Percentiles rank a stretch among this genome's conserved stretches.
phyloP scores from a whole-genome alignment of 2,113 vertebrate species.

The Scatophagus argus region DNA sequence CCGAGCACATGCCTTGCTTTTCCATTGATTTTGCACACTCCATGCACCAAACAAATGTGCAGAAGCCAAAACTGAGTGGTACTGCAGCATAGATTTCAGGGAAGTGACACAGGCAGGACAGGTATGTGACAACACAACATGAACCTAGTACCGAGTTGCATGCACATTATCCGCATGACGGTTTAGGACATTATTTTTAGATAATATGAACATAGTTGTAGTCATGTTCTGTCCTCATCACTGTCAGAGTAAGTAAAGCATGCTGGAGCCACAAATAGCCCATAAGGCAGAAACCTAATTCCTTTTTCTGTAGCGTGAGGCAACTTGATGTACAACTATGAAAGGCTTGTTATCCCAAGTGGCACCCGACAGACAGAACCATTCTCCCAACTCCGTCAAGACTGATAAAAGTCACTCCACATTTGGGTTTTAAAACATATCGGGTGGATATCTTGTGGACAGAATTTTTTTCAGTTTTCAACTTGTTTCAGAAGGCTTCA shows the following conservation, averaged over 20 bases:
- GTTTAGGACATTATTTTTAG: constrained; percentile 62
- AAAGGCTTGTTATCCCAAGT: constrained; percentile 66
- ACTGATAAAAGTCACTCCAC: constrained; percentile 51
- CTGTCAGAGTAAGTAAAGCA: constrained; percentile 61
- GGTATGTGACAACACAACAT: background rate
- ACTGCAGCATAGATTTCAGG: constrained; percentile 30
- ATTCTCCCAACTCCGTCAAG: constrained; percentile 34
- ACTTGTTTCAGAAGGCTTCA: constrained; percentile 13
- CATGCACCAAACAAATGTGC: constrained; percentile 14
- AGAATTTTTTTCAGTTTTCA: background rate
- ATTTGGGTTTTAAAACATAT: constrained; percentile 20
- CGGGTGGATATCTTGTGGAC: constrained; percentile 9
- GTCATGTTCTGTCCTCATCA: constrained; percentile 65
- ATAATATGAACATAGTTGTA: constrained; percentile 57
- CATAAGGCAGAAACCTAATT: constrained; percentile 57
- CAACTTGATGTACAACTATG: constrained; percentile 56
- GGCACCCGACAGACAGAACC: constrained; percentile 34
- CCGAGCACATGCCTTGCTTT: constrained; percentile 26
- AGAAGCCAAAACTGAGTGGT: no score
- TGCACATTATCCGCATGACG: constrained; percentile 18
- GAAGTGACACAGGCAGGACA: constrained; percentile 13
- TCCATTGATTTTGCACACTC: constrained; percentile 45
- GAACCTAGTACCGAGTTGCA: constrained; percentile 17
- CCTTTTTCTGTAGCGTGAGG: constrained; percentile 56
- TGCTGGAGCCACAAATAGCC: constrained; percentile 60